Evolutionary conservation across 2,797 vertebrate species (phyloP).

Genomic region (Neosilurus mollespiculum): DNA sequence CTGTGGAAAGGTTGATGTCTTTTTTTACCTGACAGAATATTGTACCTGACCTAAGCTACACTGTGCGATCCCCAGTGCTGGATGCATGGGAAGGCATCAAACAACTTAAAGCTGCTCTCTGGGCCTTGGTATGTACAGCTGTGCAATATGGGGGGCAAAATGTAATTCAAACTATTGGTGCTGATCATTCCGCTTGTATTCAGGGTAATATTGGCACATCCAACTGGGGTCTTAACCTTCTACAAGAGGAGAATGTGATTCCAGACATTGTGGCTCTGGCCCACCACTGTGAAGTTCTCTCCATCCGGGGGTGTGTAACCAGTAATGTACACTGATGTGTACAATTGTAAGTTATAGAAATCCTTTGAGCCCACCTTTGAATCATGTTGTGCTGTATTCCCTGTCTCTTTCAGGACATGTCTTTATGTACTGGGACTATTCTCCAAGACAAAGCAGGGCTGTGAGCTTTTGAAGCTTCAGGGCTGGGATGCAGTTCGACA

Average conservation of each 20-base stretch:
- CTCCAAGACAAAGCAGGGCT: slow-evolving; percentile 95
- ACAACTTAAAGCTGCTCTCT: slow-evolving; percentile 95
- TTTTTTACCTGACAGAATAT: slow-evolving; percentile 76
- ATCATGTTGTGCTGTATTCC: neutral
- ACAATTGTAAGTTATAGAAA: neutral
- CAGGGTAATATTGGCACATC: slow-evolving; percentile 98
- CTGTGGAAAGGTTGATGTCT: neutral
- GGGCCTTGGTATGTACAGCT: slow-evolving; percentile 86
- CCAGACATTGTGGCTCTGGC: slow-evolving; percentile 91
- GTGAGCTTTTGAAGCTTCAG: slow-evolving; percentile 91
- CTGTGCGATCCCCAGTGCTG: slow-evolving; percentile 90
- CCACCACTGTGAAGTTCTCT: slow-evolving; percentile 94
- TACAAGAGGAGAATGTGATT: slow-evolving; percentile 96
- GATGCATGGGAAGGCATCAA: slow-evolving; percentile 99
- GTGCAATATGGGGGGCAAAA: neutral
- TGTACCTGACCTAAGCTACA: slow-evolving; percentile 94
- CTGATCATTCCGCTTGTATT: slow-evolving; percentile 26
- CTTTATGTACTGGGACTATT: slow-evolving; percentile 87
- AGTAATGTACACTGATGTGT: neutral
- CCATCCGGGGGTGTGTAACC: slow-evolving; percentile 87
- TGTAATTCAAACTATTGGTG: neutral
- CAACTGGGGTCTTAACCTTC: slow-evolving; percentile 97
- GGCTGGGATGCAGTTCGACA: slow-evolving; percentile 95
- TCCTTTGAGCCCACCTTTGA: neutral
- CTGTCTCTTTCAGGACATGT: slow-evolving; percentile 64